These are phyloP conservation scores for Coptodon rendalli DNA, from an alignment of 2,113 vertebrate genomes.

Conservation along the genomic window DNA sequence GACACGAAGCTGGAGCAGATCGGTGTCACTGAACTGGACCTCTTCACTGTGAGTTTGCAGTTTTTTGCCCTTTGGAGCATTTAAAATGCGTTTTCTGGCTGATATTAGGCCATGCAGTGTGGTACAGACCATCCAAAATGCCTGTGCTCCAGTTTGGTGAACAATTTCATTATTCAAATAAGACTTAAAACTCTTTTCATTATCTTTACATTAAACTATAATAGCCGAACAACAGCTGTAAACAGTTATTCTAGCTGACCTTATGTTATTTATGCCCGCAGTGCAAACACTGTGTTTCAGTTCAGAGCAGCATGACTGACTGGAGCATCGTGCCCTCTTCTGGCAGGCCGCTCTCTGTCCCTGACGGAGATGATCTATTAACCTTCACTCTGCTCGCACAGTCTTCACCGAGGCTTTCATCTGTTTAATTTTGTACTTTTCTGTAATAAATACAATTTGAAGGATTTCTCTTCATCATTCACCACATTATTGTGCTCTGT, in stretches of 20 bases:
- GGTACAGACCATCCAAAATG: background rate
- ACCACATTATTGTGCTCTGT: background rate
- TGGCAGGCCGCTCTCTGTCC: constrained; percentile 31
- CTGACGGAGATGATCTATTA: background rate
- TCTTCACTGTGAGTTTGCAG: background rate
- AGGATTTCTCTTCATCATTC: background rate
- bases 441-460: background rate
- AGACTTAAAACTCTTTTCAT: background rate
- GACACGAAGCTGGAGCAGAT: background rate
- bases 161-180: background rate
- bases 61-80: background rate
- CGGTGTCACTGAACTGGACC: background rate
- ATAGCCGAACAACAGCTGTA: background rate
- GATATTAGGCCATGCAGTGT: background rate
- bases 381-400: background rate
- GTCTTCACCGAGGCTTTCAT: background rate
- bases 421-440: background rate
- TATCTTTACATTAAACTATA: background rate
- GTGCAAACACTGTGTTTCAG: background rate
- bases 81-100: background rate
- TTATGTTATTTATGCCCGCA: background rate
- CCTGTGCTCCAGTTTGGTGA: background rate
- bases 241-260: background rate
- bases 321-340: constrained; percentile 68
- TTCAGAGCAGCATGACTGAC: background rate